Evolutionary conservation across 2,113 vertebrate genomes (phyloP).

Genomic region (Hippolais icterina): DNA sequence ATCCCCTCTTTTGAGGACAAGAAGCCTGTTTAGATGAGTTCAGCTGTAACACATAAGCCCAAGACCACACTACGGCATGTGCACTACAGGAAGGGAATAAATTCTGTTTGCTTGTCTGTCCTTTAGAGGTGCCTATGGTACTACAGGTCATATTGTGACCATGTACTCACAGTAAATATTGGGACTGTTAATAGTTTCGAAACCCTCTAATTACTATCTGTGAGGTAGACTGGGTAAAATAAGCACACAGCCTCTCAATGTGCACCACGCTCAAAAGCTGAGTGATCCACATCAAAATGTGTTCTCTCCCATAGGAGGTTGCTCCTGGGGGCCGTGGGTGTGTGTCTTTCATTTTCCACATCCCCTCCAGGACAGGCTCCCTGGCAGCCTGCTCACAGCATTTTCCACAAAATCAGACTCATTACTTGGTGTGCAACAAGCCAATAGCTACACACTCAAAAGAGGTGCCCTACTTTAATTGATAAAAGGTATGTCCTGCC

Average conservation of each 20-base stretch:
- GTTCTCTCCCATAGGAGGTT: too few species aligned
- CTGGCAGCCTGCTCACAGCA: not conserved
- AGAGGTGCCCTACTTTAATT: not conserved
- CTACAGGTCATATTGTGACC: too few species aligned
- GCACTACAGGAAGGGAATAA: not conserved
- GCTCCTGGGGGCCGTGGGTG: not conserved
- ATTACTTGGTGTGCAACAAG: not conserved
- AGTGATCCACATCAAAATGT: accelerated
- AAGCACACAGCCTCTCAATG: accelerated
- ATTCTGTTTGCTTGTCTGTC: not conserved
- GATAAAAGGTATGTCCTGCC: not conserved
- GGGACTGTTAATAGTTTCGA: accelerated
- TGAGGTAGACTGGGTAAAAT: not conserved
- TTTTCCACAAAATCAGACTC: not conserved
- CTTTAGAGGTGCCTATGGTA: not conserved
- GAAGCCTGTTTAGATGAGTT: not conserved
- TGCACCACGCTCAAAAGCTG: accelerated
- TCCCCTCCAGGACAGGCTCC: not conserved
- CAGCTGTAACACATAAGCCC: not conserved
- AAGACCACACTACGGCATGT: accelerated
- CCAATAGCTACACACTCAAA: not conserved
- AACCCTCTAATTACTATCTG: not conserved
- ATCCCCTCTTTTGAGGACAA: not conserved
- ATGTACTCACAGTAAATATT: not conserved
- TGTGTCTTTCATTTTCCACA: not conserved